Evolutionary conservation across 2,888 invertebrate genomes (phyloP), one percentile per base, ranked within the genome.

Genomic region (Resseliella maxima): DNA sequence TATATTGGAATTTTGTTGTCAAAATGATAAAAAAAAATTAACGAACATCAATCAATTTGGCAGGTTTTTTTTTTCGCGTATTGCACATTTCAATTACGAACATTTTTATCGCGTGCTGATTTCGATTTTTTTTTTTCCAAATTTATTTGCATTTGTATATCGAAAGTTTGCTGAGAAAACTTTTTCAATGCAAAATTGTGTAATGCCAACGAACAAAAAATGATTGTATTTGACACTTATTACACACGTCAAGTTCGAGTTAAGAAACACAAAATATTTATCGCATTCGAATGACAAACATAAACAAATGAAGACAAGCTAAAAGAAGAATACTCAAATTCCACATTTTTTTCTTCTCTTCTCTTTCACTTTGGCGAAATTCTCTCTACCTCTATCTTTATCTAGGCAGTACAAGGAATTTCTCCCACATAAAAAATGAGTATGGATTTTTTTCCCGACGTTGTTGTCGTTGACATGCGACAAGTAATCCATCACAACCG

Each of bases 21-120:
- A 72, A 83, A 83, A 38, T 38, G n/a, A 83, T 83, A 38, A 81
- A 10, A 36, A 81, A 38, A 38, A 83, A 72, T 72, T 72, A 59
- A n/a, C 38, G 83, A 83, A 83, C 83, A 83, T 83, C 83, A 36
- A 83, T 83, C 83, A 83, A 83, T 38, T 83, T 83, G 36, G 38
- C 83, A 21, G 38, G 38, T 83, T 38, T 83, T 83, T 36, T 81
- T 81, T 36, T 81, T 18, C 15, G 31, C 35, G 83, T n/a, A n/a
- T 38, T 83, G 38, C n/a, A 83, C 38, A 83, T 83, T 83, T 83
- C 83, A 83, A 83, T 83, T 83, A 83, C 24, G 38, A 83, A 21
- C 38, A 83, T n/a, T 38, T 83, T 83, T 83, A 83, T 83, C 38
- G 83, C 83, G 31, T 38, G 83, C 10, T 38, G 72, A 83, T 83